These are phyloP conservation scores for Sebastes miniatus DNA, from an alignment of 2,797 vertebrate species.

Conservation along the genomic window DNA sequence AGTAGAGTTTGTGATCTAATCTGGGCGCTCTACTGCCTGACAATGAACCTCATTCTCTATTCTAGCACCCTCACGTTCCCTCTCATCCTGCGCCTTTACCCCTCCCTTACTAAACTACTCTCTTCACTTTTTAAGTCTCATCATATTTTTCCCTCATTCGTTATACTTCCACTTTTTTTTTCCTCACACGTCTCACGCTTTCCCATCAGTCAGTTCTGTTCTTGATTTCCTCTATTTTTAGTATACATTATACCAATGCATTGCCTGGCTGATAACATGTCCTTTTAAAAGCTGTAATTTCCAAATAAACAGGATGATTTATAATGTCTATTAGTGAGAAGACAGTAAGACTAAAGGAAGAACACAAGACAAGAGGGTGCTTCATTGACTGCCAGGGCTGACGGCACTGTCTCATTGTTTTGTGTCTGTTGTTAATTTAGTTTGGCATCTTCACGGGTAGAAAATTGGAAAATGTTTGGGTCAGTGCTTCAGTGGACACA, in stretches of 20 bases:
- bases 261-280: neutral
- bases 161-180: neutral
- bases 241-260: neutral
- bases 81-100: neutral
- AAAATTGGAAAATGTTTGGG: conserved; percentile 57
- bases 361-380: neutral
- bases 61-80: neutral
- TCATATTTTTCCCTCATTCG: neutral
- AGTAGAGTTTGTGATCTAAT: conserved; percentile 28
- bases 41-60: conserved; percentile 18
- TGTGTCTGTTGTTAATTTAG: conserved; percentile 38
- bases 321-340: conserved; percentile 18
- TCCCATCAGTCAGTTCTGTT: neutral
- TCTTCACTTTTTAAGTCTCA: neutral
- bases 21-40: neutral
- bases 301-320: conserved; percentile 20
- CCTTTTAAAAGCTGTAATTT: conserved; percentile 1
- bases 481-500: conserved; percentile 35
- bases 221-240: neutral
- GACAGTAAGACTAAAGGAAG: neutral
- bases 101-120: neutral
- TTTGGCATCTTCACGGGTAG: conserved; percentile 44
- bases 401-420: conserved; percentile 31
- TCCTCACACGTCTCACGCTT: neutral
- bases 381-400: conserved; percentile 8